Base-by-base conservation (phyloP, 2,888 invertebrate species). In the Amphipyra tragopoginis region DNA sequence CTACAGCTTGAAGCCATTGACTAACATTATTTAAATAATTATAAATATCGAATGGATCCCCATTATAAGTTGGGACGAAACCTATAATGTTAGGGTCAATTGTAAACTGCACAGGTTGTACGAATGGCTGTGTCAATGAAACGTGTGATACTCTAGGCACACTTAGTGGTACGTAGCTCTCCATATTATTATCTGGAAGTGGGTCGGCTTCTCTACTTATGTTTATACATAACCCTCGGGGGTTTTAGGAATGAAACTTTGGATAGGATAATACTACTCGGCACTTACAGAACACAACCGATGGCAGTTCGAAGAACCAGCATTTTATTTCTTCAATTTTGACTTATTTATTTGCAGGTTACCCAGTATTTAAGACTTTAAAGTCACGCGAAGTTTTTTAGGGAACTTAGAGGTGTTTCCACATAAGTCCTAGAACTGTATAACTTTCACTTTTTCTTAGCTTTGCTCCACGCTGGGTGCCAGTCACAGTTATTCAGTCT, bases 181-280 rank as follows among this genome's bases (percentile, higher is more conserved):
- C 42, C 42, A 42, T 21, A 21, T 21, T 42, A 21, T 42, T 21
- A 10, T 9, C 7, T 5, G 42, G 10, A 42, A 2, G 0, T 42
- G 42, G 42, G 42, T 42, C 15, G 9, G 9, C 4, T 21, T 21
- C 42, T 42, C 1, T 5, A 0, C 10, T 42, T 9, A 42, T 8
- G 21, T 21, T 8, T 42, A 42, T 21, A 42, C 9, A 21, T 5
- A 42, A 42, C 15, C 6, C 42, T 15, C 1, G 42, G 5, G 5
- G 42, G 42, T 42, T 9, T 42, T 15, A 42, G 42, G 42, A 42
- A 21, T 40, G n/a, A 7, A 40, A 40, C n/a, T 13, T 40, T 40
- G 39, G 39, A 40, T 40, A 7, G 13, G n/a, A 7, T 4, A 40
- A 40, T 40, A 13, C 39, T 40, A 42, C 42, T 42, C 15, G 9